Conservation (phyloP, 37 sponge, comb jelly and placozoan species). For the Cliona cf. orientalis region DNA sequence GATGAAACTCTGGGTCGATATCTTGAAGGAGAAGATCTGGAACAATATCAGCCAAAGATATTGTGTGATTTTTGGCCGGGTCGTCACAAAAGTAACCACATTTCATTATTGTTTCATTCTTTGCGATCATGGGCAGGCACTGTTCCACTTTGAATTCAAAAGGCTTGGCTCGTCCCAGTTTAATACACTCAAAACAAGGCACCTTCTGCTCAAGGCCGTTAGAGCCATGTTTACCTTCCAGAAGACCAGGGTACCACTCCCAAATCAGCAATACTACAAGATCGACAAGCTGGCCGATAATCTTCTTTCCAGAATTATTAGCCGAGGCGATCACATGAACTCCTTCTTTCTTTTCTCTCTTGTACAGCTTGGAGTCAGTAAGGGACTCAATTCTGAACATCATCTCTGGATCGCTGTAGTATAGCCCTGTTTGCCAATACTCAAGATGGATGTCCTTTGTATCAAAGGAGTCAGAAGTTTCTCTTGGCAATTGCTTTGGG, state of each 20-base stretch:
- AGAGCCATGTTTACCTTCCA: conserved; percentile 8
- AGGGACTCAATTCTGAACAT: conserved; percentile 70
- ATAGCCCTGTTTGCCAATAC: conserved; percentile 75
- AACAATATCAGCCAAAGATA: conserved; percentile 68
- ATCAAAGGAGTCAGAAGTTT: not conserved
- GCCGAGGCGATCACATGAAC: conserved; percentile 60
- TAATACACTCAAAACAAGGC: conserved; percentile 75
- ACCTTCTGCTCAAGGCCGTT: conserved; percentile 55
- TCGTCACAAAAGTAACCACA: conserved; percentile 39
- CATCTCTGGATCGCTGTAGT: conserved; percentile 49
- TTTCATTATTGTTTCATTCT: conserved; percentile 38
- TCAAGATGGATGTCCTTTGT: conserved; percentile 27
- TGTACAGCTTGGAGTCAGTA: not conserved
- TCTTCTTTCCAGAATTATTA: conserved; percentile 52
- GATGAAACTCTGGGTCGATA: conserved; percentile 65
- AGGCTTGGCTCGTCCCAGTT: conserved; percentile 17
- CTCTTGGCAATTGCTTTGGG: conserved; percentile 5
- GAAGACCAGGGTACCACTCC: conserved; percentile 89
- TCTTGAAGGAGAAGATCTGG: conserved; percentile 90
- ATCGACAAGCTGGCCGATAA: conserved; percentile 80
- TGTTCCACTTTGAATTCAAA: conserved; percentile 55
- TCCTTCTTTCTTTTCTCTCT: conserved; percentile 56
- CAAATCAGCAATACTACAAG: conserved; percentile 57
- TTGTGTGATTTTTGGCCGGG: conserved; percentile 54
- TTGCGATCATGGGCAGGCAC: conserved; percentile 26